Base-by-base conservation (phyloP, 2,797 vertebrate species). In the Thaleichthys pacificus region DNA sequence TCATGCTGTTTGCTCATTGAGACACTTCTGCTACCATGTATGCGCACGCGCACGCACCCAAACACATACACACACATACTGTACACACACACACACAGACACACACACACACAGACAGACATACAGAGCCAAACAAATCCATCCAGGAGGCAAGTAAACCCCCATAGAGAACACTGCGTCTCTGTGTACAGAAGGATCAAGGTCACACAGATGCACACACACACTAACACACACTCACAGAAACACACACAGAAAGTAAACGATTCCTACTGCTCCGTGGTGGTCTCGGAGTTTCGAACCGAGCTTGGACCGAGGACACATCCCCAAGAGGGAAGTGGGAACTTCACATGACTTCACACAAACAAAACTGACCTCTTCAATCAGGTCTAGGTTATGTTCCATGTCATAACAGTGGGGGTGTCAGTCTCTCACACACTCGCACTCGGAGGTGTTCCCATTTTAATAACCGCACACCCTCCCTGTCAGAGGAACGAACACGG, bases 131-230 rank as follows among this genome's bases (percentile, higher is more conserved):
- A 30, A 12, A 14, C 12, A 60, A 69, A 54, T 28, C 47, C n/a
- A 54, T 28, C 47, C 11, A 57, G 28, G n/a, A 19, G 63, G 57
- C 54, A 66, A 56, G 57, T 72, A 67, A 80, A 72, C 42, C 74
- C 62, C 71, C 73, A 83, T 17, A 75, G 80, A 86, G 81, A 75
- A 77, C 72, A 38, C 80, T 76, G 78, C 82, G 82, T 88, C 86
- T 85, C 74, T 71, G 84, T 90, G 89, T 88, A 89, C 86, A 38
- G 80, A 74, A 69, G 5, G 32, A 82, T 69, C 87, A 90, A 90
- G 88, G 87, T 91, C 91, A 86, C 75, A 62, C 79, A 74, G 22
- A 35, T 30, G 30, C 61, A 63, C 62, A 38, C 30, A 38, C 62
- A 32, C 32, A n/a, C 62, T 21, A 32, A 64, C 7, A 38, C 19